phyloP scores from a whole-genome alignment of 2,113 vertebrate species.

The Tricholaema leucomelas region DNA sequence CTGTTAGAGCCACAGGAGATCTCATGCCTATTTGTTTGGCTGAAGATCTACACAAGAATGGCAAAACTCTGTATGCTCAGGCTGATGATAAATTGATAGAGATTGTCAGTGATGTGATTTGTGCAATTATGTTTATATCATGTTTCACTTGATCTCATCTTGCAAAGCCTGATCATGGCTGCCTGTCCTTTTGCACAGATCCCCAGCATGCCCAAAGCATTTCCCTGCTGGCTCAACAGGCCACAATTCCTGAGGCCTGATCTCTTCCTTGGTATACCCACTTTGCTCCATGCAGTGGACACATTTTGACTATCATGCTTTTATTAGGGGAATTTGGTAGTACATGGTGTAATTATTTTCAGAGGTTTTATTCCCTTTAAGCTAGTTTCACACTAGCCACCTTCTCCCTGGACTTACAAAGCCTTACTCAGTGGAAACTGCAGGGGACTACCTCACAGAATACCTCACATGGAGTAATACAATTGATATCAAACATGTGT shows the following conservation, averaged over 20 bases:
- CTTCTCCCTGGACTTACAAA: background rate
- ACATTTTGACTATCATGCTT: background rate
- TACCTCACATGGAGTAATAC: too few species aligned
- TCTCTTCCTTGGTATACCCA: background rate
- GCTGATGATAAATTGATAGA: background rate
- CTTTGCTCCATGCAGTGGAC: background rate
- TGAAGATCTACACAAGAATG: background rate
- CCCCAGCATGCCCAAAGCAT: background rate
- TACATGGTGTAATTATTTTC: background rate
- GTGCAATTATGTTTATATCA: background rate
- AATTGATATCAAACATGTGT: background rate
- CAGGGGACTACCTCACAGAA: background rate
- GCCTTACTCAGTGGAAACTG: background rate
- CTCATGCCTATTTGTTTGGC: background rate
- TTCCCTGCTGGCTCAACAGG: background rate
- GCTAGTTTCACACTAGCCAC: background rate
- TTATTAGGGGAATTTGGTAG: background rate
- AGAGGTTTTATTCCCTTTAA: background rate
- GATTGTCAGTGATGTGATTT: background rate
- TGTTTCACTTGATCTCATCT: slow-evolving; percentile 25
- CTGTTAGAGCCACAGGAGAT: background rate
- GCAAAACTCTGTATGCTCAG: background rate
- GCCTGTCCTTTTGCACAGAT: background rate
- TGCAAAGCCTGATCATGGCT: background rate
- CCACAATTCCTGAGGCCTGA: background rate